Evolutionary conservation across 2,113 vertebrate species (phyloP), one percentile per base, ranked within the genome.

Genomic region (Cervus canadensis): DNA sequence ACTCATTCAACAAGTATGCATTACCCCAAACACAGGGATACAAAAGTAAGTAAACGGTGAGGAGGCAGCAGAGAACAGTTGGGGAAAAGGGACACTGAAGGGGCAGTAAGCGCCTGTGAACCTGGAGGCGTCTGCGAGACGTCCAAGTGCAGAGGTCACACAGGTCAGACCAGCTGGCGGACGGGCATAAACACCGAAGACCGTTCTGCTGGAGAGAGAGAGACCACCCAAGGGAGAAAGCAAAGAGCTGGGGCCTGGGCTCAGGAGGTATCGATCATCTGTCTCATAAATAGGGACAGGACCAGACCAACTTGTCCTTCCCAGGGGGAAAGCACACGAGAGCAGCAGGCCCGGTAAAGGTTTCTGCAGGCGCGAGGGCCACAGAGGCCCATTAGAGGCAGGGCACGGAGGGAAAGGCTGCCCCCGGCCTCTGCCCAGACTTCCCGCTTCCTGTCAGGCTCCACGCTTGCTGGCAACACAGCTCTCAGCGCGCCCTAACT

Each of bases 331-430:
- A 54, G 48, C 2, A 23, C n/a, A 25, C 16, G 50, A 5, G 48
- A 36, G 21, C 0, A 45, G 50, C 15, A 6, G 11, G 0, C 14
- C 6, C 12, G 17, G 0, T 19, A 21, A 54, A 62, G 21, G 28
- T 7, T 28, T 76, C 15, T 56, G 33, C 33, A 48, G 9, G 13
- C 12, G 23, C 21, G 4, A 25, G 28, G 5, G 8, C 25, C 10
- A 16, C 0, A 1, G 45, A 9, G 14, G 16, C 3, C 36, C 60
- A 5, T 33, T 0, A 50, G 7, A 59, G 62, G 16, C 28, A 4
- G 67, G 57, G 12, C 59, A 2, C 3, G 0, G 7, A 7, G 0
- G 6, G 45, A 17, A 52, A 82, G 30, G 23, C 48, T 12, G 71
- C 25, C 30, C 40, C 0, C 0, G 3, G 1, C 11, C 3, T 21